Evolutionary conservation across 2,113 vertebrate genomes (phyloP).

Genomic region (Lepisosteus oculatus): DNA sequence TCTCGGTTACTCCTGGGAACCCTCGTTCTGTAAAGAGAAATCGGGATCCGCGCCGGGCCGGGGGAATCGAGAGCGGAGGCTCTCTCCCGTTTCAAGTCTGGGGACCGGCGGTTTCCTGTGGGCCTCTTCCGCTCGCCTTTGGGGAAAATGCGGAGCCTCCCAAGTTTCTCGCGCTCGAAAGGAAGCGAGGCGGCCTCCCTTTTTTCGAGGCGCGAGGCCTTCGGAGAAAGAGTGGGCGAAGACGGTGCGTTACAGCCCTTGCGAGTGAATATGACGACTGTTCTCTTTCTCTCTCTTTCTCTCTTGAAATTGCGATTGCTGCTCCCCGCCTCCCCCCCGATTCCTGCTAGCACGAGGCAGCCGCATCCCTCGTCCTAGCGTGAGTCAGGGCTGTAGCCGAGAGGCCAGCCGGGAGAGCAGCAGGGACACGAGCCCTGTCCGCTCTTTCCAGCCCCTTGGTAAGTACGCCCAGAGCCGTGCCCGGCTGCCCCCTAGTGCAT

Average conservation of each 20-base stretch:
- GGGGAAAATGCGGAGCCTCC: too few species aligned
- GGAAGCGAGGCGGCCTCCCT: too few species aligned
- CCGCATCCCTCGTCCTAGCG: conserved; percentile 95
- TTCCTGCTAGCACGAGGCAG: conserved; percentile 83
- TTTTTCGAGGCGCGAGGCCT: too few species aligned
- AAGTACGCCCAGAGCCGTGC: conserved; percentile 61
- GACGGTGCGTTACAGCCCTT: conserved; percentile 17
- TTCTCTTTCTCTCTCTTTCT: conserved; percentile 31
- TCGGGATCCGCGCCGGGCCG: too few species aligned
- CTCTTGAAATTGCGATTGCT: conserved; percentile 21
- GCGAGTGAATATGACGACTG: conserved; percentile 22
- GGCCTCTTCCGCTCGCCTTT: too few species aligned
- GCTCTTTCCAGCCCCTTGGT: conserved; percentile 94
- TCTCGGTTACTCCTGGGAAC: too few species aligned
- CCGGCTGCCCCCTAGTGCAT: conserved; percentile 26
- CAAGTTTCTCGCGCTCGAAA: too few species aligned
- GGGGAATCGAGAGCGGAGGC: too few species aligned
- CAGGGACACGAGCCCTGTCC: conserved; percentile 94
- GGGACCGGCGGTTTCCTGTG: too few species aligned
- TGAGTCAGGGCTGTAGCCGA: conserved; percentile 98
- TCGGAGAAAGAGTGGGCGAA: too few species aligned
- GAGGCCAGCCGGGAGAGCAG: conserved; percentile 98
- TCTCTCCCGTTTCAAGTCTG: too few species aligned
- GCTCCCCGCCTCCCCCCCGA: conserved; percentile 54
- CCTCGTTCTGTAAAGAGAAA: too few species aligned